Evolutionary conservation across 64 coral and sea anemone species (phyloP).

Genomic region (Montipora foliosa): DNA sequence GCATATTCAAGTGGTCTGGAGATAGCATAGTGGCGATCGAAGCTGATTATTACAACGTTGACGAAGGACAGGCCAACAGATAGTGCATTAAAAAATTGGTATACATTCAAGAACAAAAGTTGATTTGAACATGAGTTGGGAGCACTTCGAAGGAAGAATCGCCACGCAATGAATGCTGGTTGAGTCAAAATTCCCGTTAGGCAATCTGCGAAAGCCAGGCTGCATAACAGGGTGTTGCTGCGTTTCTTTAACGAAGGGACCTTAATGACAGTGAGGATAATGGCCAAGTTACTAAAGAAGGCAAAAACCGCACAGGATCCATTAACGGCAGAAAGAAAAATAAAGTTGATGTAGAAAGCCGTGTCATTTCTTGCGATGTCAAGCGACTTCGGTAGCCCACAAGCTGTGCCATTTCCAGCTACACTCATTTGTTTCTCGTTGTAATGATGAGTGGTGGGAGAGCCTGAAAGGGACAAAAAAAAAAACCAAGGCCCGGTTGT

Average conservation of each 20-base stretch:
- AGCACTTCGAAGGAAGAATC: background rate
- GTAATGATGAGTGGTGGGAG: background rate
- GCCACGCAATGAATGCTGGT: background rate
- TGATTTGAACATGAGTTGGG: background rate
- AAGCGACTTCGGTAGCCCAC: background rate
- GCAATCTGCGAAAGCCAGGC: slow-evolving; percentile 33
- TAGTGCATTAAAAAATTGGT: background rate
- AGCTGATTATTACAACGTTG: background rate
- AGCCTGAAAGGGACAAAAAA: background rate
- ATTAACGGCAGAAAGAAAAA: background rate
- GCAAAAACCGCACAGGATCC: background rate
- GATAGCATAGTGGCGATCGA: background rate
- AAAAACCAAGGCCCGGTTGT: background rate
- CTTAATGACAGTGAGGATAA: slow-evolving; percentile 4
- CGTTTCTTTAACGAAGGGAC: background rate
- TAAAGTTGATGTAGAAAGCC: background rate
- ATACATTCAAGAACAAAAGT: background rate
- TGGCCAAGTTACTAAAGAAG: slow-evolving; percentile 40
- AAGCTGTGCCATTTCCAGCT: background rate
- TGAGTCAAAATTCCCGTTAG: background rate
- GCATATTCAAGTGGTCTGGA: background rate
- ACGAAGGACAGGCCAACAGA: background rate
- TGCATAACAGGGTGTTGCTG: slow-evolving; percentile 14
- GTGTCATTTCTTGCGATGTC: slow-evolving; percentile 8
- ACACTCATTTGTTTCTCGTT: background rate